Conservation (phyloP, 2,888 invertebrate genomes). For the Oscheius myriophilus region DNA sequence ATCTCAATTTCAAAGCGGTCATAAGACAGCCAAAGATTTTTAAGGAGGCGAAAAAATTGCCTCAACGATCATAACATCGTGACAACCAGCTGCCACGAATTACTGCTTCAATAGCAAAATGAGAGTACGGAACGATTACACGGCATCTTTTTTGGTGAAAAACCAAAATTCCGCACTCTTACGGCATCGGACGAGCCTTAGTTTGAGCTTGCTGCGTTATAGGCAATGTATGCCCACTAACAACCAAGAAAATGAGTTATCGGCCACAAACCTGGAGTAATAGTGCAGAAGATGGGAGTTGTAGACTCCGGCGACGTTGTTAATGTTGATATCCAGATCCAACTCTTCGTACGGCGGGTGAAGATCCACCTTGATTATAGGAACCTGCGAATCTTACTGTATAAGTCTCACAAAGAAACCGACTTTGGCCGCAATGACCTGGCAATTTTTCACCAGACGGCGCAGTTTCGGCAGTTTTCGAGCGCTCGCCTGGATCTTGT, state of each 20-base stretch:
- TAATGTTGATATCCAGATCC: constrained; percentile 69
- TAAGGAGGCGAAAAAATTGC: no score
- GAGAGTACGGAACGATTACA: no score
- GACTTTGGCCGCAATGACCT: constrained; percentile 37
- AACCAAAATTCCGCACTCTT: no score
- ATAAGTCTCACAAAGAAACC: neutral
- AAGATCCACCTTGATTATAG: constrained; percentile 59
- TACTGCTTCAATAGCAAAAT: no score
- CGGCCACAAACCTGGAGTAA: constrained; percentile 57
- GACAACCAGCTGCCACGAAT: no score
- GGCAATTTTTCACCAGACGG: constrained; percentile 2
- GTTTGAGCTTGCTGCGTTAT: no score
- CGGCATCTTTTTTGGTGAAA: no score
- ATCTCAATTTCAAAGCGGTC: no score
- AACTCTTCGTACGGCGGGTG: constrained; percentile 46
- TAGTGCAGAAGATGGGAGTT: constrained; percentile 69
- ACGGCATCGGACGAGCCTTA: no score
- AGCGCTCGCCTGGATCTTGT: neutral
- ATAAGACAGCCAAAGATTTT: no score
- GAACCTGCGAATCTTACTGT: constrained; percentile 47
- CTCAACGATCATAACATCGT: no score
- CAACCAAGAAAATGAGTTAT: neutral
- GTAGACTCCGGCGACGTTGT: constrained; percentile 69
- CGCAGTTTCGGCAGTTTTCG: neutral
- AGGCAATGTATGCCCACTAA: no score